phyloP scores from a whole-genome alignment of 2,888 invertebrate species.

The Baronia brevicornis region DNA sequence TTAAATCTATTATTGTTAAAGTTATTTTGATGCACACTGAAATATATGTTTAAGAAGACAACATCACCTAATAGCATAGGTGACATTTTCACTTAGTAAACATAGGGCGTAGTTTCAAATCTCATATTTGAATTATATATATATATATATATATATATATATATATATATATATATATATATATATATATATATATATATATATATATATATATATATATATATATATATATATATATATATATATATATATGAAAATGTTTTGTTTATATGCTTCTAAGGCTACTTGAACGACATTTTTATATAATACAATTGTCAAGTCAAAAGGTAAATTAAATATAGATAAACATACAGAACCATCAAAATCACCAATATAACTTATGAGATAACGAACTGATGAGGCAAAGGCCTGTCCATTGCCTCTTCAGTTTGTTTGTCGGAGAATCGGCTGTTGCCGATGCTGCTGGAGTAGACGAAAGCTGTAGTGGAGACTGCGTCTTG shows the following conservation, averaged over 20 bases:
- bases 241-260: neutral
- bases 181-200: neutral
- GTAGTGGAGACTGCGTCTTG: too few relatives aligned
- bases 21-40: too few relatives aligned
- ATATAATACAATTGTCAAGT: neutral
- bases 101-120: conserved; percentile 4
- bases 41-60: too few relatives aligned
- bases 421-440: too few relatives aligned
- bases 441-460: too few relatives aligned
- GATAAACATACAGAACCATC: too few relatives aligned
- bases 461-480: too few relatives aligned
- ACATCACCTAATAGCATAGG: too few relatives aligned
- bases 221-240: conserved; percentile 1
- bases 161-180: neutral
- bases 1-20: too few relatives aligned
- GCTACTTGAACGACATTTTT: neutral
- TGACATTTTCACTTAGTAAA: conserved; percentile 10
- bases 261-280: neutral
- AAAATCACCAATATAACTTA: too few relatives aligned
- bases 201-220: neutral
- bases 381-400: too few relatives aligned
- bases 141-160: conserved; percentile 1
- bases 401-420: too few relatives aligned
- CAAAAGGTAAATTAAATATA: neutral
- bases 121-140: conserved; percentile 10